Conservation (phyloP, 1,140 invertebrate species). For the Drosophila insularis region DNA sequence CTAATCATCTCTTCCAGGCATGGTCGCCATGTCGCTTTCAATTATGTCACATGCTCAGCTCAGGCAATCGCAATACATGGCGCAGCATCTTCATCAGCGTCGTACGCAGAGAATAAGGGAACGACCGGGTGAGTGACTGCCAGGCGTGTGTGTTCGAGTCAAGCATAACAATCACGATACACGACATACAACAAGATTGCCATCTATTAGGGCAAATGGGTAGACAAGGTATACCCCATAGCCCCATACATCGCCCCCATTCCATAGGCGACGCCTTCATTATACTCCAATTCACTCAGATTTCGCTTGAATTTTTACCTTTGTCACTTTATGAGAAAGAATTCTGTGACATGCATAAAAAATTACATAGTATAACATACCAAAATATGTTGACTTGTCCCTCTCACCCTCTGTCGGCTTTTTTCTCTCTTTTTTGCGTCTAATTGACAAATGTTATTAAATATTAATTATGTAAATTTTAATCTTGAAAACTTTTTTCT, state of each 20-base stretch:
- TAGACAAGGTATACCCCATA: constrained; percentile 20
- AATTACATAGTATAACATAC: constrained; percentile 7
- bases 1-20: constrained; percentile 27
- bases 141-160: constrained; percentile 26
- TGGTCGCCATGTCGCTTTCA: constrained; percentile 67
- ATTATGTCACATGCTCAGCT: constrained; percentile 73
- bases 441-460: constrained; percentile 77
- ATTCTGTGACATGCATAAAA: constrained; percentile 69
- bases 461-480: constrained; percentile 64
- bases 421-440: constrained; percentile 30
- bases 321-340: constrained; percentile 68
- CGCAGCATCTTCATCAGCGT: constrained; percentile 48
- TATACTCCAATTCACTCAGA: neutral
- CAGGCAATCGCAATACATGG: neutral
- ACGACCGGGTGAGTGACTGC: constrained; percentile 9
- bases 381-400: constrained; percentile 4
- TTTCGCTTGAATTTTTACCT: constrained; percentile 64
- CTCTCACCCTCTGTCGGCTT: neutral
- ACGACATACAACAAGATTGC: constrained; percentile 50
- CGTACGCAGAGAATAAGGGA: neutral
- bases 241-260: constrained; percentile 1
- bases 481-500: constrained; percentile 32
- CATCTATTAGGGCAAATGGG: constrained; percentile 44
- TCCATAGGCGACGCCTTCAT: neutral
- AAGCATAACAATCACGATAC: constrained; percentile 65